Percentiles rank a stretch among this genome's conserved stretches.
These are phyloP conservation scores for Brotogeris chrysoptera DNA, from an alignment of 2,797 vertebrate species.

Conservation along the genomic window DNA sequence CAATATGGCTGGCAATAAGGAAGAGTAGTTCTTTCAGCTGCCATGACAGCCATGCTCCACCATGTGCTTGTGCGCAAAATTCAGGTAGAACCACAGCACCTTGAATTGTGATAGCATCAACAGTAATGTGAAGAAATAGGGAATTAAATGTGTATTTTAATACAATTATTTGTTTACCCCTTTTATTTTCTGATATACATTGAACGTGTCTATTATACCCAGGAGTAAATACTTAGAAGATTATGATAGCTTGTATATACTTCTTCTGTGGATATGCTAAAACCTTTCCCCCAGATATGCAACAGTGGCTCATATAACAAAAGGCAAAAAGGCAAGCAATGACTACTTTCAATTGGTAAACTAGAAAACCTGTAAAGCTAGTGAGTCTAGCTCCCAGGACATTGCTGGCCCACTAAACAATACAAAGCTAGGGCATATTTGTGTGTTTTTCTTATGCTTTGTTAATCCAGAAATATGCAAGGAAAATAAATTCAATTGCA, in stretches of 20 bases:
- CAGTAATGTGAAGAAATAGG: not conserved
- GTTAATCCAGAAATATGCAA: not conserved
- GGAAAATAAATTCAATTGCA: not conserved
- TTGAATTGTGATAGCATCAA: not conserved
- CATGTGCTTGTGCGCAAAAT: not conserved
- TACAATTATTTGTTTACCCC: not conserved
- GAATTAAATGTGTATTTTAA: not conserved
- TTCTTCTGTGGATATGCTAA: not conserved
- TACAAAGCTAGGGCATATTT: not conserved
- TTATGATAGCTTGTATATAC: not conserved
- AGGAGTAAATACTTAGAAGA: not conserved
- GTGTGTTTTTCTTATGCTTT: not conserved
- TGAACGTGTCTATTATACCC: not conserved
- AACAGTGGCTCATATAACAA: not conserved
- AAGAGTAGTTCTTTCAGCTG: not conserved
- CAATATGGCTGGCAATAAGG: not conserved
- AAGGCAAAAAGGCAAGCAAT: not conserved
- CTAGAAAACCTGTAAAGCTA: not conserved
- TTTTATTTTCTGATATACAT: not conserved
- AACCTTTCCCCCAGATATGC: not conserved
- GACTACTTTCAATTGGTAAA: not conserved
- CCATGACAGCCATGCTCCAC: not conserved
- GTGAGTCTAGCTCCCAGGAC: not conserved
- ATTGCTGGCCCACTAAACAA: not conserved
- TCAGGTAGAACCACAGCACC: not conserved